phyloP scores from a whole-genome alignment of 2,113 vertebrate species.

The Neomonachus schauinslandi region DNA sequence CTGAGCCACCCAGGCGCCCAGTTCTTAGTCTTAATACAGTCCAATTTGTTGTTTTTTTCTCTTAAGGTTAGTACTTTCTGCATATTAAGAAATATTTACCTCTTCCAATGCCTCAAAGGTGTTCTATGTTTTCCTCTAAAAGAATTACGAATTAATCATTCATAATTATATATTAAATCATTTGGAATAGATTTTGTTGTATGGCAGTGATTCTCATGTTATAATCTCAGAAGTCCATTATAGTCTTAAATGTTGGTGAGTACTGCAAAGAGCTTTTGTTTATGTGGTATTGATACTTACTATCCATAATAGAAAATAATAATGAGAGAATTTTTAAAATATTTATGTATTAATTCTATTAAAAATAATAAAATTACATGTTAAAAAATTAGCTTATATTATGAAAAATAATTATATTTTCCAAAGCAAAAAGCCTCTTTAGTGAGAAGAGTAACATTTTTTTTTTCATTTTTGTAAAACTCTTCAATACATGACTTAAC shows the following conservation, averaged over 20 bases:
- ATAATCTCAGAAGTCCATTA: not conserved
- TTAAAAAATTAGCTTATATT: not conserved
- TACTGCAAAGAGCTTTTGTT: not conserved
- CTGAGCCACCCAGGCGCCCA: too few species aligned
- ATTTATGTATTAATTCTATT: not conserved
- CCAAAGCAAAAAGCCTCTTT: not conserved
- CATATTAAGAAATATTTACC: not conserved
- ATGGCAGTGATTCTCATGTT: not conserved
- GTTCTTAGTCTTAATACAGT: not conserved
- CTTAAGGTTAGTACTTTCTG: not conserved
- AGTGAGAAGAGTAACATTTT: not conserved
- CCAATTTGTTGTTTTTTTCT: not conserved
- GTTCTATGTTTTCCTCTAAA: not conserved
- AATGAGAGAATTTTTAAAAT: slow-evolving; percentile 17
- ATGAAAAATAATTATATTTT: not conserved
- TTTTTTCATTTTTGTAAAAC: not conserved
- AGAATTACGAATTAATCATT: not conserved
- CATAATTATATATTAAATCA: slow-evolving; percentile 9
- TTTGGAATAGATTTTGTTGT: not conserved
- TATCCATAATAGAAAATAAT: not conserved
- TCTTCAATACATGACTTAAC: not conserved
- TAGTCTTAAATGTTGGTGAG: not conserved
- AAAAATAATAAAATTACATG: not conserved
- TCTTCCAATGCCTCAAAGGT: not conserved
- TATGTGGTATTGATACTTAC: not conserved